Conservation (phyloP, 2,888 invertebrate genomes). For the Ceramica pisi region DNA sequence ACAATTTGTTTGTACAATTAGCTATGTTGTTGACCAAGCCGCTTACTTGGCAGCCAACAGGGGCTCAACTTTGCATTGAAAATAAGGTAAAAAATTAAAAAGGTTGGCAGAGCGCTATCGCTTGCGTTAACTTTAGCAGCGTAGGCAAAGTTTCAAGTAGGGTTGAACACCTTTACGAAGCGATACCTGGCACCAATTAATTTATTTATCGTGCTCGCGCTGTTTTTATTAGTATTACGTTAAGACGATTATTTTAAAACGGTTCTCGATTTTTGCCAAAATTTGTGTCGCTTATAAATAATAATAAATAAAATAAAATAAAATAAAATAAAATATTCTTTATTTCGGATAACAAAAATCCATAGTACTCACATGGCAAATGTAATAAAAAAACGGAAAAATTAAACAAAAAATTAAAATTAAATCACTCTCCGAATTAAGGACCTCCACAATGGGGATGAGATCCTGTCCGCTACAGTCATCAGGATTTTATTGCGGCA, state of each 20-base stretch:
- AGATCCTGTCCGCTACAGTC: too few relatives aligned
- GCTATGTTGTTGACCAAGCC: conserved; percentile 27
- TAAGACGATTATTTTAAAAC: not conserved
- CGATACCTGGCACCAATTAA: conserved; percentile 7
- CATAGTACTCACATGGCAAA: too few relatives aligned
- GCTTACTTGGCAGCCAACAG: conserved; percentile 40
- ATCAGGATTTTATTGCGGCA: too few relatives aligned
- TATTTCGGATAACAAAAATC: too few relatives aligned
- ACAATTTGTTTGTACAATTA: conserved; percentile 39
- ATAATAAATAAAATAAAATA: too few relatives aligned
- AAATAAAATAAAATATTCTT: too few relatives aligned
- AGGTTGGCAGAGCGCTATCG: conserved; percentile 45
- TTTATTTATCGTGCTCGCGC: not conserved
- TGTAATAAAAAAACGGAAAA: too few relatives aligned
- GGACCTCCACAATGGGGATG: too few relatives aligned
- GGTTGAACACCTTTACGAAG: conserved; percentile 29
- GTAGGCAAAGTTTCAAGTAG: conserved; percentile 36
- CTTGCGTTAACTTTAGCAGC: conserved; percentile 40
- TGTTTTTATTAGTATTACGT: not conserved
- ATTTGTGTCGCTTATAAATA: too few relatives aligned
- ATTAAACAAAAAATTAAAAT: too few relatives aligned
- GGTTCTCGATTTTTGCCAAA: not conserved
- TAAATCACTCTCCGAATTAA: too few relatives aligned
- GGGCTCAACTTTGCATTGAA: conserved; percentile 46
- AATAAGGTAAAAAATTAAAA: conserved; percentile 54